phyloP scores from a whole-genome alignment of 1,140 invertebrate species.

The Bursaphelenchus mucronatus region DNA sequence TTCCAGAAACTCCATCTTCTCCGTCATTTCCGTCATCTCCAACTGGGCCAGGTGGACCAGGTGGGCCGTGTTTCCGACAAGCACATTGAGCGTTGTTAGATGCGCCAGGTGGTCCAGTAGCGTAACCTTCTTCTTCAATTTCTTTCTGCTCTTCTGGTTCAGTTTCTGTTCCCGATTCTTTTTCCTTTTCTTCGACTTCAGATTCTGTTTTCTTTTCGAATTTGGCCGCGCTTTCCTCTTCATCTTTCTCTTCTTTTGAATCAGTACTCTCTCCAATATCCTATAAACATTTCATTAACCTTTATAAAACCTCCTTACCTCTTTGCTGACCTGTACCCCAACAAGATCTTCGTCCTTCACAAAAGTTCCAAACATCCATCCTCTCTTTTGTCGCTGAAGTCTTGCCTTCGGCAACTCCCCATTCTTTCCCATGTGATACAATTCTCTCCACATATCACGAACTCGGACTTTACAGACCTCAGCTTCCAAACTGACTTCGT shows the following conservation, averaged over 20 bases:
- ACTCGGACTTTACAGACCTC: slow-evolving; percentile 42
- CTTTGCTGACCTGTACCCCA: not conserved
- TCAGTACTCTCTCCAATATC: not conserved
- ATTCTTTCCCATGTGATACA: slow-evolving; percentile 30
- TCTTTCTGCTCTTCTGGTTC: slow-evolving; percentile 12
- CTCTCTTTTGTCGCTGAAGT: slow-evolving; percentile 25
- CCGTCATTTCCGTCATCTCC: slow-evolving; percentile 26
- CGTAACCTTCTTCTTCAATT: not conserved
- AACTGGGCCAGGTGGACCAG: slow-evolving; percentile 29
- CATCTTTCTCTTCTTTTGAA: not conserved
- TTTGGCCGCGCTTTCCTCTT: not conserved
- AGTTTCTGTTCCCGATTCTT: not conserved
- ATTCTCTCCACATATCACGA: slow-evolving; percentile 38
- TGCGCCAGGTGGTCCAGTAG: not conserved
- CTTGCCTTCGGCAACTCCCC: slow-evolving; percentile 9
- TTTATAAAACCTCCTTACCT: slow-evolving; percentile 1
- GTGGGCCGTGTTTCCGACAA: slow-evolving; percentile 21
- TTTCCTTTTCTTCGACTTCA: not conserved
- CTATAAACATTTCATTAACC: not conserved
- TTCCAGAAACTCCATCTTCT: slow-evolving; percentile 13
- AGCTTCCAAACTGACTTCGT: slow-evolving; percentile 30
- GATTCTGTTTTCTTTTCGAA: not conserved
- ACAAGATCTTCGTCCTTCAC: not conserved
- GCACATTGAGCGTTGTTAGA: slow-evolving; percentile 16
- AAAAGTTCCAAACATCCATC: slow-evolving; percentile 16